phyloP scores from a whole-genome alignment of 2,113 vertebrate genomes.

The Anthoscopus minutus region DNA sequence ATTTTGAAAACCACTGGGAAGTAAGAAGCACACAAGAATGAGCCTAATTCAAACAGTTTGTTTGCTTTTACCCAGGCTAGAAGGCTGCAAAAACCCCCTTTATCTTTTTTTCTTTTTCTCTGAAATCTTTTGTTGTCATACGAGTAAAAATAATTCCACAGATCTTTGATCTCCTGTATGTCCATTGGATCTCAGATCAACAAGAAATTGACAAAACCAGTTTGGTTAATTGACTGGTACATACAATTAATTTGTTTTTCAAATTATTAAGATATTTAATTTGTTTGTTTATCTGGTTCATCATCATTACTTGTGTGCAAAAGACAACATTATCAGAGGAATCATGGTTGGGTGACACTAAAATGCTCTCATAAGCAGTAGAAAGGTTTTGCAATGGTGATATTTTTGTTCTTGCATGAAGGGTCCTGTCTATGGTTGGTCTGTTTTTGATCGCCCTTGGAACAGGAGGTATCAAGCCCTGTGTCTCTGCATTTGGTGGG shows the following conservation, averaged over 20 bases:
- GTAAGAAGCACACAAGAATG: not conserved
- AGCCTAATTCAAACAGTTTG: not conserved
- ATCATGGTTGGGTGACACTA: not conserved
- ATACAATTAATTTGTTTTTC: not conserved
- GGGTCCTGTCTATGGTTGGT: slow-evolving; percentile 83
- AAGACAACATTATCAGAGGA: not conserved
- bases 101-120: not conserved
- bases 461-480: slow-evolving; percentile 97
- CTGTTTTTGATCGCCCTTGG: slow-evolving; percentile 91
- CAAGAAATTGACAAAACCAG: not conserved
- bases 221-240: not conserved
- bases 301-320: not conserved
- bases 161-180: not conserved
- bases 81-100: not conserved
- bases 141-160: not conserved
- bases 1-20: not conserved
- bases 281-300: not conserved
- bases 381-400: slow-evolving; percentile 36
- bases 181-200: not conserved
- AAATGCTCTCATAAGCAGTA: not conserved
- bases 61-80: not conserved
- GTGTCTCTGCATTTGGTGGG: slow-evolving; percentile 94
- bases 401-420: slow-evolving; percentile 64
- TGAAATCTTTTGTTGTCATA: not conserved
- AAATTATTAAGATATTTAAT: not conserved